Conservation (phyloP, 2,113 vertebrate genomes). For the Morphnarchus princeps region DNA sequence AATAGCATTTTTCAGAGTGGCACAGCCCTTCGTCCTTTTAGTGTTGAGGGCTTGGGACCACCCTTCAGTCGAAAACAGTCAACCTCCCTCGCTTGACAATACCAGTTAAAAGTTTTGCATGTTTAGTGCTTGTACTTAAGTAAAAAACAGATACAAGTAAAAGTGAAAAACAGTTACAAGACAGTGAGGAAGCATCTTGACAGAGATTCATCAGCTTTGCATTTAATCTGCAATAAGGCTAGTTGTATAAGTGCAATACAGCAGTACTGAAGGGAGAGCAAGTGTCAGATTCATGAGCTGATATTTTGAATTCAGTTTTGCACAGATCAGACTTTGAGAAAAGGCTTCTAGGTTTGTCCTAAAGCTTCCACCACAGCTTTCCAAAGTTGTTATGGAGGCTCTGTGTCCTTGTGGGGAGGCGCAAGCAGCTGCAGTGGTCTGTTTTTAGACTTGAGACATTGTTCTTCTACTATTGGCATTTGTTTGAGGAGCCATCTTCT, state of each 20-base stretch:
- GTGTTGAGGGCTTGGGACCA: neutral
- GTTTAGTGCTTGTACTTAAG: neutral
- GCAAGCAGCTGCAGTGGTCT: neutral
- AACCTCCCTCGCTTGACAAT: neutral
- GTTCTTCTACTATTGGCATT: neutral
- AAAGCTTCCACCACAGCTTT: neutral
- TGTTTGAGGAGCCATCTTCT: neutral
- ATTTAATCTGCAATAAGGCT: neutral
- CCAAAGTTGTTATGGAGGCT: neutral
- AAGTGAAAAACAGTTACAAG: neutral
- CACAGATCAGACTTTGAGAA: neutral
- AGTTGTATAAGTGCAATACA: rapidly evolving
- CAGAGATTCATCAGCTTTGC: neutral
- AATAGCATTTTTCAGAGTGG: neutral
- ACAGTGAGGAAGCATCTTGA: neutral
- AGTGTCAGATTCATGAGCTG: neutral
- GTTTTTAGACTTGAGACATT: neutral
- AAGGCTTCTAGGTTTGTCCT: neutral
- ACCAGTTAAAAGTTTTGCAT: neutral
- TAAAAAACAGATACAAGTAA: neutral
- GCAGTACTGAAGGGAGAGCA: neutral
- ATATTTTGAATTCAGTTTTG: neutral
- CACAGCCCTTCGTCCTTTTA: neutral
- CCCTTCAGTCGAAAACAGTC: neutral
- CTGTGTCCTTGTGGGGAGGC: rapidly evolving